Percentiles rank a stretch among this genome's conserved stretches.
Evolutionary conservation across 2,113 vertebrate species (phyloP).

Genomic region (Lepisosteus oculatus): DNA sequence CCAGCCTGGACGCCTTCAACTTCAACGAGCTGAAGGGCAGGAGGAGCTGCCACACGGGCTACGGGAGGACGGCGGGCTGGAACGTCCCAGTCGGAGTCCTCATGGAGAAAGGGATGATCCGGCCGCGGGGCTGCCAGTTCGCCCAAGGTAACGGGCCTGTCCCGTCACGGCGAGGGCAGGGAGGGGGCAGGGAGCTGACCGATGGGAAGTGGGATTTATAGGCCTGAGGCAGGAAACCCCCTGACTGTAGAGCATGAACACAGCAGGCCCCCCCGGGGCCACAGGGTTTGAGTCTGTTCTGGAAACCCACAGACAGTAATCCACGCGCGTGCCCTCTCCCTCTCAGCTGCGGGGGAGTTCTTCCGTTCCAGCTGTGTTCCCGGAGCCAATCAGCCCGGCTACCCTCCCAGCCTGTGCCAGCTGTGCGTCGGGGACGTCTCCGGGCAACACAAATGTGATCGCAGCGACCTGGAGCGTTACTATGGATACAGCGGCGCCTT

Average conservation of each 20-base stretch:
- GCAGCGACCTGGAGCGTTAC: conserved; percentile 75
- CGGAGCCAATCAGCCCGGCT: conserved; percentile 63
- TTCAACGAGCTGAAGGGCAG: conserved; percentile 72
- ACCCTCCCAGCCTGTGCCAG: conserved; percentile 74
- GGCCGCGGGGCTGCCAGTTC: conserved; percentile 65
- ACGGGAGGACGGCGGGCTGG: conserved; percentile 81
- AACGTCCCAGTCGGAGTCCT: conserved; percentile 77
- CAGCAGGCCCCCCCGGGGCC: too few relatives aligned
- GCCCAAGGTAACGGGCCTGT: conserved; percentile 70
- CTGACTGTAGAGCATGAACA: too few relatives aligned
- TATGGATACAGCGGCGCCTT: conserved; percentile 85
- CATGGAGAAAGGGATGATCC: conserved; percentile 75
- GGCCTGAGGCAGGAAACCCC: too few relatives aligned
- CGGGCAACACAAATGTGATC: conserved; percentile 73
- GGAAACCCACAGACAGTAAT: too few relatives aligned
- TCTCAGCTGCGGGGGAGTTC: conserved; percentile 77
- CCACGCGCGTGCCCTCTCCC: background rate
- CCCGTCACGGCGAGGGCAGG: background rate
- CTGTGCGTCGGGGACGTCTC: conserved; percentile 75
- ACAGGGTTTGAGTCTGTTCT: too few relatives aligned
- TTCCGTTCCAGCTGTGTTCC: conserved; percentile 88
- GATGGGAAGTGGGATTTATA: too few relatives aligned
- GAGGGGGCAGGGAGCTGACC: background rate
- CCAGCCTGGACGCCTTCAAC: conserved; percentile 58
- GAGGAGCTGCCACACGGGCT: conserved; percentile 82